Conservation (phyloP, 2,888 invertebrate genomes). For the Heliconius sara region DNA sequence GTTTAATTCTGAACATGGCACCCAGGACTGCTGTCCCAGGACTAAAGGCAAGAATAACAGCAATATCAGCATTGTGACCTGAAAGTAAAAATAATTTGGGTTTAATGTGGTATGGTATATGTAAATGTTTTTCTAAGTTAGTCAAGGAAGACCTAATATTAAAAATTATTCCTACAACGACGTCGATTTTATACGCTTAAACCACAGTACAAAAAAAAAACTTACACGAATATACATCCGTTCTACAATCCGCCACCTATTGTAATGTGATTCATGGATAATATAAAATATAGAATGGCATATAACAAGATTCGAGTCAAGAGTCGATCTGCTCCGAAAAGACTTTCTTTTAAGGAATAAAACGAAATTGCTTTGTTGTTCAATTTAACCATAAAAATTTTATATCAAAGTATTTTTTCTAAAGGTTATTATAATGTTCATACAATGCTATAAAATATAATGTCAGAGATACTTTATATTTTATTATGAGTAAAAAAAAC, state of each 20-base stretch:
- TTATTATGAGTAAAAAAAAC: constrained; percentile 34
- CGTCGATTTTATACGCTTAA: background rate
- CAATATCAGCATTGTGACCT: constrained; percentile 66
- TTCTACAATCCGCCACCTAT: background rate
- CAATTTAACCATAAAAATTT: background rate
- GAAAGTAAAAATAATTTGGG: constrained; percentile 49
- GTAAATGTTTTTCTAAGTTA: too few species aligned
- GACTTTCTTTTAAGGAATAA: constrained; percentile 3
- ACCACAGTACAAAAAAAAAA: background rate
- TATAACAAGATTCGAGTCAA: background rate
- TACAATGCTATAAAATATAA: constrained; percentile 34
- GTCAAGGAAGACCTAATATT: too few species aligned
- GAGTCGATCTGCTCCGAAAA: background rate
- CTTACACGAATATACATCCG: background rate
- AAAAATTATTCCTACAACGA: too few species aligned
- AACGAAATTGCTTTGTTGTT: constrained; percentile 18
- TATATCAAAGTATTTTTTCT: constrained; percentile 14
- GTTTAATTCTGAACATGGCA: constrained; percentile 90
- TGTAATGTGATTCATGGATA: background rate
- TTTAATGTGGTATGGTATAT: background rate
- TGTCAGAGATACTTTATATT: constrained; percentile 28
- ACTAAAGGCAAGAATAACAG: constrained; percentile 63
- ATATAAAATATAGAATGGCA: background rate
- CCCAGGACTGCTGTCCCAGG: constrained; percentile 81
- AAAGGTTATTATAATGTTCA: constrained; percentile 18